phyloP scores from a whole-genome alignment of 1,140 invertebrate genomes.

The Vanessa atalanta region DNA sequence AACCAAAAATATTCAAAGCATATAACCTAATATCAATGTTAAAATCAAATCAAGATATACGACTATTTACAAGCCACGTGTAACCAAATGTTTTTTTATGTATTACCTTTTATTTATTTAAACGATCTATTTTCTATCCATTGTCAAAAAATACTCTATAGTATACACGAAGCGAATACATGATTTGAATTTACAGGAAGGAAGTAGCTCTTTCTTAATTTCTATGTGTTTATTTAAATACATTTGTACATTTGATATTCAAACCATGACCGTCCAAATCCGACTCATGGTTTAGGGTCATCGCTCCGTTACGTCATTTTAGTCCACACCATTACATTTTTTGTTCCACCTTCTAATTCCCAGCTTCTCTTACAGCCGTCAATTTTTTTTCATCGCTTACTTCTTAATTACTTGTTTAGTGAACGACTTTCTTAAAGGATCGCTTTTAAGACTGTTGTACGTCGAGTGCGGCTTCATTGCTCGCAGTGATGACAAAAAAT shows the following conservation, averaged over 20 bases:
- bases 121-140: too few relatives aligned
- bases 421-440: constrained; percentile 18
- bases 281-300: constrained; percentile 54
- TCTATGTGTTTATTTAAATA: constrained; percentile 28
- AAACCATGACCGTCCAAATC: constrained; percentile 52
- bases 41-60: not conserved
- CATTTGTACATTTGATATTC: constrained; percentile 37
- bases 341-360: constrained; percentile 51
- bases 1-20: not conserved
- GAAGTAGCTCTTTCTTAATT: constrained; percentile 36
- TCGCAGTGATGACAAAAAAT: constrained; percentile 14
- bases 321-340: constrained; percentile 61
- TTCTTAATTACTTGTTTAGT: constrained; percentile 28
- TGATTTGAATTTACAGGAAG: constrained; percentile 14
- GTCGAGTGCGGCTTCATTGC: constrained; percentile 10
- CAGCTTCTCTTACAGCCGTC: constrained; percentile 22
- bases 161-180: too few relatives aligned
- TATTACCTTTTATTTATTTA: not conserved
- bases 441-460: constrained; percentile 23
- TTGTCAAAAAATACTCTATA: too few relatives aligned
- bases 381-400: constrained; percentile 22
- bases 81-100: not conserved
- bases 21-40: not conserved
- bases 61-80: not conserved
- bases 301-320: constrained; percentile 61